These are phyloP conservation scores for Tortricodes alternella DNA, from an alignment of 2,888 invertebrate species.

Conservation along the genomic window DNA sequence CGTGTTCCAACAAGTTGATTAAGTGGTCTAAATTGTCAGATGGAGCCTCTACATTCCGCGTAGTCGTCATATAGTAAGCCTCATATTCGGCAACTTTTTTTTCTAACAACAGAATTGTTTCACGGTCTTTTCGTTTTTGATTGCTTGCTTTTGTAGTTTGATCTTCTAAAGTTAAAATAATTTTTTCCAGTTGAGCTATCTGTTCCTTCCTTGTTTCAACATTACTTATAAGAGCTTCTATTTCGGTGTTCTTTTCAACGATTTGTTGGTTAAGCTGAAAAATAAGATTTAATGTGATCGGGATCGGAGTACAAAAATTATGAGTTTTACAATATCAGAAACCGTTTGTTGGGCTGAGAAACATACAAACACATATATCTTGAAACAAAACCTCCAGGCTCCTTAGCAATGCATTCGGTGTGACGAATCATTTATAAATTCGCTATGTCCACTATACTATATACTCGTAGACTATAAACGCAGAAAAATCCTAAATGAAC, in stretches of 20 bases:
- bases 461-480: too few relatives aligned
- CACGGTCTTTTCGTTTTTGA: constrained; percentile 58
- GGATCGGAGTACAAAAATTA: too few relatives aligned
- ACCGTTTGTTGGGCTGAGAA: too few relatives aligned
- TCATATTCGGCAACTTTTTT: constrained; percentile 55
- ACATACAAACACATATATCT: too few relatives aligned
- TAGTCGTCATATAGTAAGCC: constrained; percentile 42
- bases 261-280: constrained; percentile 58
- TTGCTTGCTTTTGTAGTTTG: constrained; percentile 51
- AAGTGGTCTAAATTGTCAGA: constrained; percentile 62
- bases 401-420: too few relatives aligned
- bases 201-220: constrained; percentile 57
- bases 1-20: constrained; percentile 70
- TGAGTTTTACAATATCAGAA: too few relatives aligned
- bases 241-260: constrained; percentile 61
- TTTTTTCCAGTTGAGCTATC: constrained; percentile 64
- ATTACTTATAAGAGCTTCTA: constrained; percentile 53
- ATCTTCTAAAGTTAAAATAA: constrained; percentile 67
- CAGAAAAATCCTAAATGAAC: too few relatives aligned
- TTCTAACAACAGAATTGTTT: constrained; percentile 54
- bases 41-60: constrained; percentile 46
- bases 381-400: too few relatives aligned
- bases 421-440: too few relatives aligned
- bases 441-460: too few relatives aligned
- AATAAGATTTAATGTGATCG: too few relatives aligned